phyloP scores from a whole-genome alignment of 2,113 vertebrate species.

The Panthera leo region DNA sequence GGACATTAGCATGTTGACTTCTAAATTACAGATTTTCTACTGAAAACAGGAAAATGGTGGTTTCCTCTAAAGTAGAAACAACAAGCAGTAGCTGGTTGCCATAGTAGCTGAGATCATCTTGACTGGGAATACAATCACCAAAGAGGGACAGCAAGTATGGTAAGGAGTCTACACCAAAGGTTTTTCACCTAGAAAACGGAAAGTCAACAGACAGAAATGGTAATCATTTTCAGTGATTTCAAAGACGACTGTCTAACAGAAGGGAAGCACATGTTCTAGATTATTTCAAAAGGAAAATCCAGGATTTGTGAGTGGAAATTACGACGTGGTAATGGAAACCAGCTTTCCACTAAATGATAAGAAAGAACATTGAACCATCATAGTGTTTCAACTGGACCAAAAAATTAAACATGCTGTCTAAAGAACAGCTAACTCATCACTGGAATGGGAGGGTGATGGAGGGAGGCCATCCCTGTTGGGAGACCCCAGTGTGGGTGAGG shows the following conservation, averaged over 20 bases:
- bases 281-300: conserved; percentile 31
- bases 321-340: background rate
- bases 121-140: background rate
- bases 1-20: background rate
- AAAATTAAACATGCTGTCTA: background rate
- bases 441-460: background rate
- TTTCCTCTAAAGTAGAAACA: conserved; percentile 35
- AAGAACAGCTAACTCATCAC: background rate
- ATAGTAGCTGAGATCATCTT: conserved; percentile 46
- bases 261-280: background rate
- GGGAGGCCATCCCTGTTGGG: background rate
- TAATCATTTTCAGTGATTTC: background rate
- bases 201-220: background rate
- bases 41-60: conserved; percentile 50
- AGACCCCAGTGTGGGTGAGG: background rate
- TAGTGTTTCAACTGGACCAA: background rate
- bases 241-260: background rate
- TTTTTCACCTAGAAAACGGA: background rate
- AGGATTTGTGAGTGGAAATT: conserved; percentile 11
- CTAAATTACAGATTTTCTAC: conserved; percentile 34
- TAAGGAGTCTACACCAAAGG: background rate
- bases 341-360: conserved; percentile 35
- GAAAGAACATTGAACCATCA: background rate
- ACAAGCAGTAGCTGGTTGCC: conserved; percentile 36
- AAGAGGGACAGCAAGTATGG: background rate